Base-by-base conservation (phyloP, 2,797 vertebrate genomes). In the Okamejei kenojei region DNA sequence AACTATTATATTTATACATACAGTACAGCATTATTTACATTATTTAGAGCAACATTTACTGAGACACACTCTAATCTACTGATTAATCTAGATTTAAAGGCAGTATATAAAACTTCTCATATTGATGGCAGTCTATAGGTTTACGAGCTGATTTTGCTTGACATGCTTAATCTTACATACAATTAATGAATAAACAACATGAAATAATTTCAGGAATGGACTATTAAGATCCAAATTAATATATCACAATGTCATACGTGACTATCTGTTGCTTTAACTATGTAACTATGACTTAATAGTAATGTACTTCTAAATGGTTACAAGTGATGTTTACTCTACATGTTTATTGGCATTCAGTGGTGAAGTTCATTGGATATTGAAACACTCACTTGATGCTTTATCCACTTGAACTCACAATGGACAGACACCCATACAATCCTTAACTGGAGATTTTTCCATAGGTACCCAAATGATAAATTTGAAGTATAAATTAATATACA, bases 401-500 rank as follows among this genome's bases (percentile, higher is more conserved):
- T 13, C 23, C 54, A 54, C 54, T 19, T 58, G 54, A 54, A 35
- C n/a, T n/a, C 17, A 68, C 15, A 90, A 90, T 88, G 7, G 26
- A 68, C 29, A 84, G 45, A 45, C 58, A 61, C 2, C 61, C 61
- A 19, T 88, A 58, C 63, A 32, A 90, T 90, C 63, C 32, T 6
- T 73, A 91, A 91, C 68, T 73, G 35, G 11, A 91, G 19, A 91
- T 73, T 90, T 54, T 71, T 91, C 38, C 88, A 91, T 13, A 71
- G 68, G 26, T 17, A 73, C 65, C 65, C 65, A 68, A 17, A 21
- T 91, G 71, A 19, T 21, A 19, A 73, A 9, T 91, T 73, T 91
- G 65, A 91, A 88, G 26, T 73, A 38, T 54, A 11, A 73, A 71
- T 90, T 1, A 73, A 90, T 11, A 15, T 90, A 73, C 32, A 38